These are phyloP conservation scores for Rhagonycha fulva DNA, from an alignment of 2,888 invertebrate genomes.

Conservation along the genomic window DNA sequence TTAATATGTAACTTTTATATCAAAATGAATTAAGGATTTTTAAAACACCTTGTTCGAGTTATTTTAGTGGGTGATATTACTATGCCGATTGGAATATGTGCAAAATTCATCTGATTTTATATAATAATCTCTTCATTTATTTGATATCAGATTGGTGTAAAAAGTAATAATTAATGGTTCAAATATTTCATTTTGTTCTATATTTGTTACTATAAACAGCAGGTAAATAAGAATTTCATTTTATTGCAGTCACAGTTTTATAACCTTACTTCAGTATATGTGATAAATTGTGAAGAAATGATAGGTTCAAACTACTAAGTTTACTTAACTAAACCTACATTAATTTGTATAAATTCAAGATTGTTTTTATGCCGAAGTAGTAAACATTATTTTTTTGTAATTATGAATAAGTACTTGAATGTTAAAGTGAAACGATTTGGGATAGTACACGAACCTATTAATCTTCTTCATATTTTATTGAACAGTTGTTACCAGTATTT, in stretches of 20 bases:
- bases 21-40: slow-evolving; percentile 5
- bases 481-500: not conserved
- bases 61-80: not conserved
- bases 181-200: not conserved
- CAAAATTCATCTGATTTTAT: slow-evolving; percentile 5
- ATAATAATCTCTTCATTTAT: not conserved
- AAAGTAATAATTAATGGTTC: slow-evolving; percentile 8
- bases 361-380: not conserved
- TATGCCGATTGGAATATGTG: slow-evolving; percentile 2
- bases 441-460: not conserved
- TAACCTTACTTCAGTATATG: not conserved
- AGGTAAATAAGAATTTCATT: slow-evolving; percentile 6
- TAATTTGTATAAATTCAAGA: not conserved
- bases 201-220: slow-evolving; percentile 1
- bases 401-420: not conserved
- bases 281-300: not conserved
- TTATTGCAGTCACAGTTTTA: not conserved
- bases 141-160: slow-evolving; percentile 8
- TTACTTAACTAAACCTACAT: not conserved
- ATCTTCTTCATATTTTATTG: not conserved
- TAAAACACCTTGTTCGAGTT: not conserved
- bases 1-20: slow-evolving; percentile 5
- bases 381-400: not conserved
- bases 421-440: not conserved
- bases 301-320: not conserved